Base-by-base conservation (phyloP, 2,888 invertebrate genomes). In the Bimastos eiseni region DNA sequence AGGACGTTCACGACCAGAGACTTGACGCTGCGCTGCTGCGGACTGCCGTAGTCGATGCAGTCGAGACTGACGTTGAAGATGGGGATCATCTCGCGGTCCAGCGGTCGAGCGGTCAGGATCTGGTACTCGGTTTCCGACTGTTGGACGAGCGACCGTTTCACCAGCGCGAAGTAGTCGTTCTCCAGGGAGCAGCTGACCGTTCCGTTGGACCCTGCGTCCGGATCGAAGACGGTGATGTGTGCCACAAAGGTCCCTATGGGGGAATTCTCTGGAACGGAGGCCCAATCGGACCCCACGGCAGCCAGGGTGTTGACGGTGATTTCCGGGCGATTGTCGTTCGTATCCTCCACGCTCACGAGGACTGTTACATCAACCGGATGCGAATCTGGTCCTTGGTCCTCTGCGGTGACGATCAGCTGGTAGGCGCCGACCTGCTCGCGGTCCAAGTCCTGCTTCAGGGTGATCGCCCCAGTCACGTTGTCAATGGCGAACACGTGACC, bases 331-430 rank as follows among this genome's bases (percentile, higher is more conserved):
- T 90, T 90, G 91, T 92, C 92, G 90, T 92, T 92, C 33, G 86
- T 91, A 55, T 92, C 92, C 38, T 89, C 44, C 34, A 92, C 90
- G 34, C 91, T 88, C 70, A 92, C 91, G 86, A 49, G 90, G 33
- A 90, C 91, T 1, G 90, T 89, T 17, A 89, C 91, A 37, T 90
- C 91, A 6, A 91, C 91, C 33, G 90, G 91, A 83, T 90, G 91
- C 37, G 91, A 91, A 88, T 90, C 91, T 5, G 89, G 89, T n/a
- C 92, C 92, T n/a, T 44, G 44, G 44, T 92, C 92, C 38, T 89
- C 89, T 17, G 93, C 93, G 21, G 92, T 90, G 21, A 93, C 91
- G n/a, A 92, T 88, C 24, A 93, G 90, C 41, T 93, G 91, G 83
- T 92, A 93, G 33, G 91, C 91, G 19, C 92, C 33, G 55, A 55